phyloP scores from a whole-genome alignment of 2,888 invertebrate species.

The Pardosa pseudoannulata region DNA sequence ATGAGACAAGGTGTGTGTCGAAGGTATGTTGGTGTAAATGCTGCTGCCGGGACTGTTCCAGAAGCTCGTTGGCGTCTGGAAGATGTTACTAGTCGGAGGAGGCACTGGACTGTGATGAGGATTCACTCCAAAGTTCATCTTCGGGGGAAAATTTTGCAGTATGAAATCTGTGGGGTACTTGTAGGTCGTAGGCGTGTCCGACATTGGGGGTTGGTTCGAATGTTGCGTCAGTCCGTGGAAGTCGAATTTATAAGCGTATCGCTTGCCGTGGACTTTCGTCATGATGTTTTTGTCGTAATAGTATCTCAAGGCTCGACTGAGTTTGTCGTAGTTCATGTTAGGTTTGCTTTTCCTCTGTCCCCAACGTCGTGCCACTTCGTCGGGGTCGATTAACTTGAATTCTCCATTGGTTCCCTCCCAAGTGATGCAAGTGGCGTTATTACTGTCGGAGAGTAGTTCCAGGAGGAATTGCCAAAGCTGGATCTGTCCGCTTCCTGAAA shows the following conservation, averaged over 20 bases:
- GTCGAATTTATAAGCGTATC: conserved; percentile 99
- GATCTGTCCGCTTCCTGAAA: conserved; percentile 89
- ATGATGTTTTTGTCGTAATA: conserved; percentile 99
- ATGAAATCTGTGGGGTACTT: conserved; percentile 69
- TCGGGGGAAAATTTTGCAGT: conserved; percentile 66
- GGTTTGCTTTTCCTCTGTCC: conserved; percentile 99
- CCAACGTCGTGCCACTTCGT: conserved; percentile 98
- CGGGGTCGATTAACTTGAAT: conserved; percentile 82
- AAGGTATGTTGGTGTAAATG: conserved; percentile 42
- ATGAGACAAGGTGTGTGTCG: conserved; percentile 25
- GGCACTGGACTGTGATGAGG: conserved; percentile 47
- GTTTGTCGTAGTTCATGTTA: conserved; percentile 99
- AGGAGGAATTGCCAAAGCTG: conserved; percentile 99
- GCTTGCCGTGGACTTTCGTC: conserved; percentile 98
- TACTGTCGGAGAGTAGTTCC: conserved; percentile 95
- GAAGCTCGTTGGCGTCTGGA: conserved; percentile 30
- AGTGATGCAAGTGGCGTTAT: conserved; percentile 95
- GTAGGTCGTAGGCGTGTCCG: conserved; percentile 57
- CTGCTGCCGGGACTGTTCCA: conserved; percentile 30
- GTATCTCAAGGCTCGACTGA: conserved; percentile 97
- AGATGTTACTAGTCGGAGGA: conserved; percentile 27
- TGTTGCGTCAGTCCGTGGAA: conserved; percentile 82
- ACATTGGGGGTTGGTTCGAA: conserved; percentile 68
- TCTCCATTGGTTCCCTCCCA: conserved; percentile 81
- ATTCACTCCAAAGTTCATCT: conserved; percentile 62